These are phyloP conservation scores for Iselma pallidipennis DNA, from an alignment of 2,888 invertebrate genomes.

Conservation along the genomic window DNA sequence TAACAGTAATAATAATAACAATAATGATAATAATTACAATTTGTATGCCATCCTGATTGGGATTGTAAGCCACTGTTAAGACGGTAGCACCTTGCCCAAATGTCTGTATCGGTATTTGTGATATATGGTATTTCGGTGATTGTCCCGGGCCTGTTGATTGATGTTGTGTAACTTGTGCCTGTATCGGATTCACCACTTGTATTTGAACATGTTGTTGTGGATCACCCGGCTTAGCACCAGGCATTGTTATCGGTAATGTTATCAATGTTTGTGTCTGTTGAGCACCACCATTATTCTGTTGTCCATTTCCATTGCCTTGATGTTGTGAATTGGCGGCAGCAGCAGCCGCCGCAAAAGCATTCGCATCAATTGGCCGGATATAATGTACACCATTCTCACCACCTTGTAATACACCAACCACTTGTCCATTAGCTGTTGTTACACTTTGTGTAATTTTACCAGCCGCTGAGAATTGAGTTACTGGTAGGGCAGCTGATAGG, in stretches of 20 bases:
- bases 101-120: conserved; percentile 74
- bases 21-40: conserved; percentile 57
- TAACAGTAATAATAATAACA: neutral
- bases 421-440: conserved; percentile 68
- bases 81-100: conserved; percentile 75
- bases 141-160: conserved; percentile 54
- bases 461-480: conserved; percentile 66
- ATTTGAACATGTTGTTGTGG: conserved; percentile 80
- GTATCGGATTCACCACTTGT: conserved; percentile 58
- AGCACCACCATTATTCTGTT: conserved; percentile 29
- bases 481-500: conserved; percentile 61
- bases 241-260: conserved; percentile 77
- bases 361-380: conserved; percentile 66
- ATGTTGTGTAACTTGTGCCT: conserved; percentile 45
- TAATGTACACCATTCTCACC: conserved; percentile 78
- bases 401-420: conserved; percentile 70
- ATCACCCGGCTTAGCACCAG: conserved; percentile 74
- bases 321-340: conserved; percentile 5
- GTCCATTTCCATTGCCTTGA: conserved; percentile 16
- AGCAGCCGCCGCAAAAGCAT: conserved; percentile 55
- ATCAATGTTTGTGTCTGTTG: conserved; percentile 68
- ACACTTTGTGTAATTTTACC: conserved; percentile 73
- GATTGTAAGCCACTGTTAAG: conserved; percentile 74
- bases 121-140: conserved; percentile 74
- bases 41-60: conserved; percentile 62